These are phyloP conservation scores for Potamarius usumacintae DNA, from an alignment of 2,113 vertebrate species.

Conservation along the genomic window DNA sequence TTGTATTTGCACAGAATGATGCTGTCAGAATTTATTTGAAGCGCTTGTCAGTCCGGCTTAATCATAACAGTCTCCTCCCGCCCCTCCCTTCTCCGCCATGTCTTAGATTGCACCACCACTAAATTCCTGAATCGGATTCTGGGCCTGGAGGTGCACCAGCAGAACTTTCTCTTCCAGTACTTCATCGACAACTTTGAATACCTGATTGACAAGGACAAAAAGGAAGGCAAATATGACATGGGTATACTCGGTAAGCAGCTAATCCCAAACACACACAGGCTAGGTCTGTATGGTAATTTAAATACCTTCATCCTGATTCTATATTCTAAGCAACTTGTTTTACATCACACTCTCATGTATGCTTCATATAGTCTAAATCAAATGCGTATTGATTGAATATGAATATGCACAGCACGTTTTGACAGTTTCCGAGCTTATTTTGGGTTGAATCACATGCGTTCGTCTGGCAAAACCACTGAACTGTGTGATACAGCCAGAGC, in stretches of 20 bases:
- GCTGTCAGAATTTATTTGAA: not conserved
- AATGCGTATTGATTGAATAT: too few species aligned
- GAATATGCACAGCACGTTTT: not conserved
- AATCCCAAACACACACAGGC: not conserved
- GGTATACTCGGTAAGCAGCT: conserved; percentile 86
- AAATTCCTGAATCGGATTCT: conserved; percentile 98
- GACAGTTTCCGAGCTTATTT: not conserved
- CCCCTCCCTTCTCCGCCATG: not conserved
- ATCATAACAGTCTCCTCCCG: not conserved
- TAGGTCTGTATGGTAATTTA: too few species aligned
- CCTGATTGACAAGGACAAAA: conserved; percentile 92
- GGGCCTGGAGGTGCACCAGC: conserved; percentile 94
- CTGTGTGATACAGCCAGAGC: not conserved
- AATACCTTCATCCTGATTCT: not conserved
- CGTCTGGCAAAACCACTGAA: not conserved
- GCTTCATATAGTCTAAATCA: not conserved
- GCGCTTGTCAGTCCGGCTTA: not conserved
- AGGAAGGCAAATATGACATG: conserved; percentile 99
- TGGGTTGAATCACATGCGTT: not conserved
- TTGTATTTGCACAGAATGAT: conserved; percentile 6
- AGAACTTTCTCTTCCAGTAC: conserved; percentile 96
- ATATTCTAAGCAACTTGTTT: not conserved
- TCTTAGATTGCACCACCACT: conserved; percentile 90
- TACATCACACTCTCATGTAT: not conserved
- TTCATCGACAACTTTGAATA: conserved; percentile 97